These are phyloP conservation scores for Nesospiza acunhae DNA, from an alignment of 2,113 vertebrate species.

Conservation along the genomic window DNA sequence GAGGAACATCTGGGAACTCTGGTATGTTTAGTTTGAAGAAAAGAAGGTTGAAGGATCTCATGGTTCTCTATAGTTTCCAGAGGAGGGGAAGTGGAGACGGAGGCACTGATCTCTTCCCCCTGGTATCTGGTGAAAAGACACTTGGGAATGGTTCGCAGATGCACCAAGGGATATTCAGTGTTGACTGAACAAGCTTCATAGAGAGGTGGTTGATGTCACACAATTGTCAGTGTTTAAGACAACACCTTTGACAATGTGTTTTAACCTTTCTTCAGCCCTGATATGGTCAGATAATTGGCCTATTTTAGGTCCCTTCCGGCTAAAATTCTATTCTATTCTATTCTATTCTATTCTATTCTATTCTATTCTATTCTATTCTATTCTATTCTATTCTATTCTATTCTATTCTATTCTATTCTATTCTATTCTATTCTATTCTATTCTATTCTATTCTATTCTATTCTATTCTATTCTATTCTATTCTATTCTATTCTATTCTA, in stretches of 20 bases:
- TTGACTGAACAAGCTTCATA: not conserved
- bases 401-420: not conserved
- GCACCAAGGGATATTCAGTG: not conserved
- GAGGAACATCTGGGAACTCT: not conserved
- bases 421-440: not conserved
- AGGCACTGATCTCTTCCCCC: not conserved
- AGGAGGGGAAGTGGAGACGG: accelerated
- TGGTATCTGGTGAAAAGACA: too few species aligned
- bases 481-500: too few species aligned
- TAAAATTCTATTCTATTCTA: not conserved
- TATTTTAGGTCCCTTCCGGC: not conserved
- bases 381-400: not conserved
- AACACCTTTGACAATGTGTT: not conserved
- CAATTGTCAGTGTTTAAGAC: not conserved
- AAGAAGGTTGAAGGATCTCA: not conserved
- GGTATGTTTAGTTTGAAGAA: not conserved
- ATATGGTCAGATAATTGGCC: not conserved
- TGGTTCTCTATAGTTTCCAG: not conserved
- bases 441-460: not conserved
- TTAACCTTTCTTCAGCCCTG: not conserved
- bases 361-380: not conserved
- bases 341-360: not conserved
- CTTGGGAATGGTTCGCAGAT: not conserved
- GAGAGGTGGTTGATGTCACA: too few species aligned
- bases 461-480: not conserved